Conservation (phyloP, 35 echinoderm and acorn worm genomes). For the Ophioderma brevispina region DNA sequence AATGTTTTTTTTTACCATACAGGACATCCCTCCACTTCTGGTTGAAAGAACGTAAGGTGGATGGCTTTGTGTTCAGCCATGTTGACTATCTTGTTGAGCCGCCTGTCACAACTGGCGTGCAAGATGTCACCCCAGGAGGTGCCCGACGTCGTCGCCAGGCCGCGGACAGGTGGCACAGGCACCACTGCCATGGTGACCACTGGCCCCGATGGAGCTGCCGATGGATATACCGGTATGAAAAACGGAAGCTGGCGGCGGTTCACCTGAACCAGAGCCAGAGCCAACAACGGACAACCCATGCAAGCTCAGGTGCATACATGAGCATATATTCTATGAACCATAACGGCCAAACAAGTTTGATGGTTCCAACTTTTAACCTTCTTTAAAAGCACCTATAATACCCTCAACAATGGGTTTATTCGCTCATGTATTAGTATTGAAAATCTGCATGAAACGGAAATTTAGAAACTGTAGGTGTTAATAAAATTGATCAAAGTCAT, state of each 20-base stretch:
- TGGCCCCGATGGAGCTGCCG: background rate
- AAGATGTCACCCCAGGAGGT: background rate
- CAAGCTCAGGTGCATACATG: too few relatives aligned
- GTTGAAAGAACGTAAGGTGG: conserved; percentile 45
- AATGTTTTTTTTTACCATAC: conserved; percentile 2
- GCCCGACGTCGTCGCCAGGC: conserved; percentile 52
- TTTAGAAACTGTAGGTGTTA: too few relatives aligned
- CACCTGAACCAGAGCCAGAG: background rate
- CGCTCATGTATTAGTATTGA: too few relatives aligned
- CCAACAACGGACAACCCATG: background rate
- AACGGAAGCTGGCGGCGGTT: background rate
- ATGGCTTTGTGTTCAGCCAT: conserved; percentile 74
- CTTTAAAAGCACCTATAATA: too few relatives aligned
- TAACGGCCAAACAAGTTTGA: too few relatives aligned
- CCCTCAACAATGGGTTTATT: too few relatives aligned
- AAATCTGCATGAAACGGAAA: too few relatives aligned
- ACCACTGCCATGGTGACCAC: background rate
- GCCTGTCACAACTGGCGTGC: background rate
- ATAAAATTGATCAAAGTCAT: too few relatives aligned
- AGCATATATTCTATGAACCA: too few relatives aligned
- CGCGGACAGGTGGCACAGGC: background rate
- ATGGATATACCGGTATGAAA: too few relatives aligned
- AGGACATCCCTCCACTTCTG: conserved; percentile 73
- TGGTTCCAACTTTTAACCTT: too few relatives aligned
- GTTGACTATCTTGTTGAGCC: conserved; percentile 69